Percentiles rank a stretch among this genome's conserved stretches.
These are phyloP conservation scores for Metallyticus violacea DNA, from an alignment of 2,888 invertebrate genomes.

Conservation along the genomic window DNA sequence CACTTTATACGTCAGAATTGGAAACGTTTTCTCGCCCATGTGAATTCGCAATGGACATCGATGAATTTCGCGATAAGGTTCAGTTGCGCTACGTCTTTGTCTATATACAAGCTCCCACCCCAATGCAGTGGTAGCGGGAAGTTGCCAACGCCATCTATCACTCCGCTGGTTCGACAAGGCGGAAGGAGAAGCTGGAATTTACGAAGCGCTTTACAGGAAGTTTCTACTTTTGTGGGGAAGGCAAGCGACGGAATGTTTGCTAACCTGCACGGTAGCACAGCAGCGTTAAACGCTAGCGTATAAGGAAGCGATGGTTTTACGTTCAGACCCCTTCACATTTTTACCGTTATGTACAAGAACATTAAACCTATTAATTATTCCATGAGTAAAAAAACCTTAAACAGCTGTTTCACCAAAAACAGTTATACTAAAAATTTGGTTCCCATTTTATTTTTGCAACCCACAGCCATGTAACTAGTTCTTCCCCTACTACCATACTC, in stretches of 20 bases:
- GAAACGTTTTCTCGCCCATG: background rate
- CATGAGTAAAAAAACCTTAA: no score
- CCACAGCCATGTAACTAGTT: no score
- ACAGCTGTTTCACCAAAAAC: no score
- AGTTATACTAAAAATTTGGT: no score
- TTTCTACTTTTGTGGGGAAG: background rate
- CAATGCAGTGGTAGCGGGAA: background rate
- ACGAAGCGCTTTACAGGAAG: background rate
- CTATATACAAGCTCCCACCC: background rate
- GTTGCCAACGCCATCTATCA: background rate
- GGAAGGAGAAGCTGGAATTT: background rate
- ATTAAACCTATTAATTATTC: no score
- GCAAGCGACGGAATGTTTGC: background rate
- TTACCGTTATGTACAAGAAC: no score
- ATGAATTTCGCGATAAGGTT: background rate
- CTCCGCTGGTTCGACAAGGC: background rate
- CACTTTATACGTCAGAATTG: background rate
- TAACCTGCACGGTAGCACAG: background rate
- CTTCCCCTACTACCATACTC: no score
- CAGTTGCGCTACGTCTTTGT: background rate
- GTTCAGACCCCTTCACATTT: no score
- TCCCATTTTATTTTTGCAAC: no score
- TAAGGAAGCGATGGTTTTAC: no score
- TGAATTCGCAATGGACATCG: background rate
- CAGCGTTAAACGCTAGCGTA: no score